A percentile compares a stretch with the other conserved stretches of the same genome.
Evolutionary conservation across 35 echinoderm and acorn worm species (phyloP).

Genomic region (Apostichopus californicus): DNA sequence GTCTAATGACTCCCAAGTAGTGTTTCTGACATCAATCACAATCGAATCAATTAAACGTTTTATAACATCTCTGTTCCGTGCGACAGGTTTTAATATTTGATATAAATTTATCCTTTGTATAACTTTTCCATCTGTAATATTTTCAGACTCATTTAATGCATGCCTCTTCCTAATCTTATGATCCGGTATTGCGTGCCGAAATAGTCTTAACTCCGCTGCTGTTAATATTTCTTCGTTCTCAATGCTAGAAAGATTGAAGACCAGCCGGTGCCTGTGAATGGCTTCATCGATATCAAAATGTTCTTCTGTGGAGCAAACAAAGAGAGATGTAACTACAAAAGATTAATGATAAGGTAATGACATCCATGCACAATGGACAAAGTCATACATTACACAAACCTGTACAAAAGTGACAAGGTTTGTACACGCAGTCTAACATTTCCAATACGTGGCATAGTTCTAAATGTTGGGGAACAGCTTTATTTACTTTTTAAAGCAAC

Average conservation of each 20-base stretch:
- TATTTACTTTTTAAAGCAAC: too few relatives aligned
- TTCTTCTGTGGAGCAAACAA: constrained; percentile 61
- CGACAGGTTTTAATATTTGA: constrained; percentile 91
- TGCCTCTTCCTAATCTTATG: constrained; percentile 64
- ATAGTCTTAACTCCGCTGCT: constrained; percentile 83
- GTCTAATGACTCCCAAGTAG: constrained; percentile 91
- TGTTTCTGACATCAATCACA: constrained; percentile 79
- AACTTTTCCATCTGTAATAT: constrained; percentile 5
- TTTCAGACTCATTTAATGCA: constrained; percentile 52
- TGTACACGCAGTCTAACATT: too few relatives aligned
- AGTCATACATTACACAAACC: too few relatives aligned
- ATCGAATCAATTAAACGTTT: constrained; percentile 93
- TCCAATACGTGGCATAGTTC: too few relatives aligned
- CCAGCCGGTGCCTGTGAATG: constrained; percentile 65
- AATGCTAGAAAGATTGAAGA: constrained; percentile 80
- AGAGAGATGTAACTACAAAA: background rate
- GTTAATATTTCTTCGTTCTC: constrained; percentile 81
- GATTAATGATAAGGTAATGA: too few relatives aligned
- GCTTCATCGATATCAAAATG: background rate
- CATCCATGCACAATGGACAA: too few relatives aligned
- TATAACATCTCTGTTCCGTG: constrained; percentile 79
- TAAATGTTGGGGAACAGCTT: too few relatives aligned
- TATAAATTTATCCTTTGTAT: constrained; percentile 91
- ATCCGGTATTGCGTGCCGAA: constrained; percentile 66
- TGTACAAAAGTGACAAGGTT: too few relatives aligned